phyloP scores from a whole-genome alignment of 2,797 vertebrate genomes.

The Phylloscopus collybita region DNA sequence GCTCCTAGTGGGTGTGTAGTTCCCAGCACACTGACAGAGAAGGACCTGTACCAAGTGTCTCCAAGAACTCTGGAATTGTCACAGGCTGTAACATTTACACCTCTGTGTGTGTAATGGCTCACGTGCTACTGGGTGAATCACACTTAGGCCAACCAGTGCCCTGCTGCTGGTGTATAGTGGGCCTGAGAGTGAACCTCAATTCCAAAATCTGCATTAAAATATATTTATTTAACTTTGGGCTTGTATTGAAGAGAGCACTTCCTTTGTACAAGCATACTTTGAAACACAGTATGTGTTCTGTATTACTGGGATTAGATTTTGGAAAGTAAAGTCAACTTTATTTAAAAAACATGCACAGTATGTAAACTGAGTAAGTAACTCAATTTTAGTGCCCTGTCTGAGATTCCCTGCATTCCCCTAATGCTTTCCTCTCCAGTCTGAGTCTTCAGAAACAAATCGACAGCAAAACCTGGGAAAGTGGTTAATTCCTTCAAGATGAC shows the following conservation, averaged over 20 bases:
- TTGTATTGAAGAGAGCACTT: background rate
- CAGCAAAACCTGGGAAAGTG: constrained; percentile 3
- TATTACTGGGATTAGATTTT: background rate
- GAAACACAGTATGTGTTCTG: background rate
- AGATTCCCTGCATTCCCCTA: background rate
- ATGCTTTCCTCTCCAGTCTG: background rate
- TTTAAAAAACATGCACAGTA: background rate
- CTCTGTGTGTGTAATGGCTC: background rate
- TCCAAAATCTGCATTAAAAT: background rate
- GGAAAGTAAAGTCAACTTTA: background rate
- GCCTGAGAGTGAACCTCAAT: background rate
- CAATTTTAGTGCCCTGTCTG: background rate
- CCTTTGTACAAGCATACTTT: background rate
- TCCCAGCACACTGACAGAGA: background rate
- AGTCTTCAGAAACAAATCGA: background rate
- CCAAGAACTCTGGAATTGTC: background rate
- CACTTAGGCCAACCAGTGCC: background rate
- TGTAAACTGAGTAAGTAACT: background rate
- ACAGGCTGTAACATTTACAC: background rate
- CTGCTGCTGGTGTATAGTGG: background rate
- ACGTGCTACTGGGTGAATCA: background rate
- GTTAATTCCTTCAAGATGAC: constrained; percentile 17
- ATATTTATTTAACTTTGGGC: background rate
- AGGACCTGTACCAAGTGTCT: too few relatives aligned
- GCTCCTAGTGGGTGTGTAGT: background rate